Evolutionary conservation across 2,113 vertebrate genomes (phyloP), one percentile per base, ranked within the genome.

Genomic region (Jaculus jaculus): DNA sequence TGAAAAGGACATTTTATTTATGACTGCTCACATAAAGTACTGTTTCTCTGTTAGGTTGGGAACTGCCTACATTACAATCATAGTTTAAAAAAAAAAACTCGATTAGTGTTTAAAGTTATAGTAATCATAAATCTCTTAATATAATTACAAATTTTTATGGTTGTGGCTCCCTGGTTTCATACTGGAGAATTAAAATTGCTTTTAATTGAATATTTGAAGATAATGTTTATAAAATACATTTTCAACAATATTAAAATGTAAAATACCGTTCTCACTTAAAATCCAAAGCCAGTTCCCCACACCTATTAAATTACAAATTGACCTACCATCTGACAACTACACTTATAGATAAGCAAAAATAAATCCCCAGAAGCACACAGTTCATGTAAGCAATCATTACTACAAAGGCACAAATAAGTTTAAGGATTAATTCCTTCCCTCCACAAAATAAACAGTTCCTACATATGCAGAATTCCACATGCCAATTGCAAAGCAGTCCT

Each of bases 201-300:
- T 96, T 89, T 72, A 90, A 93, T 83, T 87, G 95, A 37, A 80
- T 65, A 85, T 66, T 94, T 89, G 89, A 96, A 65, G n/a, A 85
- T 0, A 92, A 82, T 77, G 15, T 85, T 93, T 54, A 85, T 34
- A 83, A 92, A 94, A 23, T 42, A 84, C 61, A 74, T 30, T 69
- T 79, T 92, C 34, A 89, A 58, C 3, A 69, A 47, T 65, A 71
- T 66, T 82, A 79, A 92, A 93, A 66, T n/a, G 3, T 88, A 83
- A 81, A 89, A 83, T 85, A 71, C 15, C 85, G 60, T 21, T 92
- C 89, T 71, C 66, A 85, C 12, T 79, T 87, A 63, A 77, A 84
- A 88, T 83, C 58, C 75, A 89, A 92, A 81, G 39, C 65, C 51
- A 95, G 75, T 69, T 75, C 16, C 23, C 68, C 32, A 87, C 20